Evolutionary conservation across 2,888 invertebrate genomes (phyloP).

Genomic region (Pseudococcus jackbeardsleyi): DNA sequence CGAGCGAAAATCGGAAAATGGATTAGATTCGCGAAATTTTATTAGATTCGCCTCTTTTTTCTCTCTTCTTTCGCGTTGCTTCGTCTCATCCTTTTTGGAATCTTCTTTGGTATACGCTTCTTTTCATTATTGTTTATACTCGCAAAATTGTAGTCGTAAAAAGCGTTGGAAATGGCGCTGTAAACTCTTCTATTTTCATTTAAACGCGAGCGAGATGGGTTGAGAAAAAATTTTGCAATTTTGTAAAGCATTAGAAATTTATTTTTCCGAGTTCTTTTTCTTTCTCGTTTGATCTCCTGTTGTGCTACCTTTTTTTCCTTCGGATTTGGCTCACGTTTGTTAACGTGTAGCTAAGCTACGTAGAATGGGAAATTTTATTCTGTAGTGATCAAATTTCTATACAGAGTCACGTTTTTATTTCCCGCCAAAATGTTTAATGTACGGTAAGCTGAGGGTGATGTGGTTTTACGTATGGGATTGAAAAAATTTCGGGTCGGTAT

Average conservation of each 20-base stretch:
- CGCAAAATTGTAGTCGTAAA: slow-evolving; percentile 42
- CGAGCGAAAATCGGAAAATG: slow-evolving; percentile 31
- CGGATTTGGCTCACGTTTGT: background rate
- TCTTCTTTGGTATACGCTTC: slow-evolving; percentile 6
- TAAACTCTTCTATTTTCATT: slow-evolving; percentile 48
- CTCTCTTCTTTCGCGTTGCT: background rate
- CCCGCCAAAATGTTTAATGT: background rate
- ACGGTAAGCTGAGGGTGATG: too few relatives aligned
- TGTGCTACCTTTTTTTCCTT: background rate
- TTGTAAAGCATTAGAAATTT: slow-evolving; percentile 25
- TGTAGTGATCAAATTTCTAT: slow-evolving; percentile 7
- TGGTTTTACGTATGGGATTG: too few relatives aligned
- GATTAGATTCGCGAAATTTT: slow-evolving; percentile 42
- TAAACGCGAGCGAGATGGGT: slow-evolving; percentile 34
- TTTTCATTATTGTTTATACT: slow-evolving; percentile 48
- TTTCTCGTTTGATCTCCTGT: background rate
- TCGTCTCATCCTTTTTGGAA: background rate
- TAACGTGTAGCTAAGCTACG: background rate
- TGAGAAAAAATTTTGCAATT: slow-evolving; percentile 48
- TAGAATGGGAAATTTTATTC: background rate
- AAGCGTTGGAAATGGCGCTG: slow-evolving; percentile 16
- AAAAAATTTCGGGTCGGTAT: too few relatives aligned
- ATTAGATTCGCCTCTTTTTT: slow-evolving; percentile 15
- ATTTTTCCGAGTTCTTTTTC: background rate
- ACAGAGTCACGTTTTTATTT: slow-evolving; percentile 30